A percentile compares a stretch with the other conserved stretches of the same genome.
These are phyloP conservation scores for Hoplias malabaricus DNA, from an alignment of 2,113 vertebrate genomes.

Conservation along the genomic window DNA sequence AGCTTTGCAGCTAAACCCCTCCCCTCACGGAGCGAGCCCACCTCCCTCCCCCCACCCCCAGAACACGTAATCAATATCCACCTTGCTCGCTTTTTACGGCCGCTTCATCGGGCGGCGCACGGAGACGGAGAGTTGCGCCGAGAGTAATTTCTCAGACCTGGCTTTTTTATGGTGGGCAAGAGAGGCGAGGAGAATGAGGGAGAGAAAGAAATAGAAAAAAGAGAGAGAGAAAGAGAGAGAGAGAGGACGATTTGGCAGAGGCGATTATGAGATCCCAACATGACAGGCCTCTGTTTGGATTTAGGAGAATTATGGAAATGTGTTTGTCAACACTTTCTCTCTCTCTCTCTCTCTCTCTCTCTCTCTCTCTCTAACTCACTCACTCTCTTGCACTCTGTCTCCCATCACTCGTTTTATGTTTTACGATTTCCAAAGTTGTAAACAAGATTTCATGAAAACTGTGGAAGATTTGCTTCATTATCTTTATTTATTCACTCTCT, in stretches of 20 bases:
- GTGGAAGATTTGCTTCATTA: not conserved
- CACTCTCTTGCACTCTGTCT: conserved; percentile 25
- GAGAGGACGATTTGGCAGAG: conserved; percentile 62
- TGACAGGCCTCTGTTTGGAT: conserved; percentile 63
- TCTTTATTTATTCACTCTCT: not conserved
- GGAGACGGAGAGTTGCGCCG: conserved; percentile 58
- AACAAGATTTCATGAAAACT: conserved; percentile 1
- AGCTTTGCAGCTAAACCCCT: conserved; percentile 24
- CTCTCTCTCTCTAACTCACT: no score
- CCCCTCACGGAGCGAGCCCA: conserved; percentile 33
- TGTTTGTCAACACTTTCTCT: conserved; percentile 60
- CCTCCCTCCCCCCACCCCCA: not conserved
- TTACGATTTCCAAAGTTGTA: not conserved
- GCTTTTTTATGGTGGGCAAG: conserved; percentile 68
- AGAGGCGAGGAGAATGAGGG: no score
- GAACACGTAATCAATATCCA: conserved; percentile 45
- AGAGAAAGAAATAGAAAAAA: not conserved
- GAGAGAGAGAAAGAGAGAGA: conserved; percentile 6
- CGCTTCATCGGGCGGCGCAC: conserved; percentile 5
- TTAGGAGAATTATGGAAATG: conserved; percentile 73
- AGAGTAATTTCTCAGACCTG: conserved; percentile 64
- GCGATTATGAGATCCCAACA: conserved; percentile 67
- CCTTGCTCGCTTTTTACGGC: conserved; percentile 40
- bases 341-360: conserved; percentile 26
- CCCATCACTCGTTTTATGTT: not conserved